Base-by-base conservation (phyloP, 2,113 vertebrate species). In the Ifrita kowaldi region DNA sequence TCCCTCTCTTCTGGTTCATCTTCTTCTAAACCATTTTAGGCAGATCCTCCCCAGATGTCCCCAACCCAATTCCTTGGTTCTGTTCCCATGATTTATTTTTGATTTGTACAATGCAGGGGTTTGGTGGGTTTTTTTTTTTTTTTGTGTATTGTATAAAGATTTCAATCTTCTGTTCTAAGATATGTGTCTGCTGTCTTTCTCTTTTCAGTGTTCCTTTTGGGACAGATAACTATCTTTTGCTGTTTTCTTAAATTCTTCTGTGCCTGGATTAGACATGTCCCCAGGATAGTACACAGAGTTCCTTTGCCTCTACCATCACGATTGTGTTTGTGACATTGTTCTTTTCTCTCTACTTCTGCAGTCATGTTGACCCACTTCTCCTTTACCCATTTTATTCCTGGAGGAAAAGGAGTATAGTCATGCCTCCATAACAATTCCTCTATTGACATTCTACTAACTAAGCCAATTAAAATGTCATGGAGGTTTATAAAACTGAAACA, bases 121-220 rank as follows among this genome's bases (percentile, higher is more conserved):
- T 41, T 33, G 18, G 5, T 35, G 11, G 49, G 49, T 5, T 0
- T n/a, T n/a, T 46, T 47, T 41, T 5, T 0, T n/a, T n/a, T 46
- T 47, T 41, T n/a, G 7, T 1, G 0, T 30, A 11, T 30, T 14
- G 16, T 33, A n/a, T 9, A 16, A 26, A 6, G 2, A 57, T 39
- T 77, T 71, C 23, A 52, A 9, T 44, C 20, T 39, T 64, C 37
- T 53, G 6, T 69, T 46, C 44, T 21, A 50, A 39, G 24, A 71
- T 2, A 30, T 11, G 13, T 12, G 3, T 39, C 15, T 42, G 24
- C 19, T 50, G 10, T 19, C 26, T 60, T 55, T 50, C 18, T 56
- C 19, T 59, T 90, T 52, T 30, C 20, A n/a, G 4, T 64, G 41
- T 20, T 26, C 19, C 23, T 64, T 70, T 44, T 64, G 30, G 71